A percentile compares a stretch with the other conserved stretches of the same genome.
Conservation (phyloP, 2,113 vertebrate species). For the Jaculus jaculus region DNA sequence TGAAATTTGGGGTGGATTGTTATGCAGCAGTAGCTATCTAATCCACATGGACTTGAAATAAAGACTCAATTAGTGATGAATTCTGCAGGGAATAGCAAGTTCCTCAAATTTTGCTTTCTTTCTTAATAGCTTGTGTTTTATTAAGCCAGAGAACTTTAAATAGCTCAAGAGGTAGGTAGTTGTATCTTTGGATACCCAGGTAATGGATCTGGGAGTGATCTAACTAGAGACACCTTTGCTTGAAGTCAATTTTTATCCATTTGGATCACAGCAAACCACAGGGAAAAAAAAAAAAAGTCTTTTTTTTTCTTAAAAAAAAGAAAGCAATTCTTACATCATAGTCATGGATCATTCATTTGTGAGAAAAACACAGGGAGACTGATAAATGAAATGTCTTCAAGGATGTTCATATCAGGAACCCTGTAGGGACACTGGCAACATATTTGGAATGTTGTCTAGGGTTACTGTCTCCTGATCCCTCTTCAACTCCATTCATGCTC, state of each 20-base stretch:
- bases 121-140: constrained; percentile 18
- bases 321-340: not conserved
- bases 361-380: not conserved
- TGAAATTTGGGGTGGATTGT: not conserved
- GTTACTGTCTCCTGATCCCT: not conserved
- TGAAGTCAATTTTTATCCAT: not conserved
- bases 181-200: not conserved
- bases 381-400: not conserved
- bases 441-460: not conserved
- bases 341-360: not conserved
- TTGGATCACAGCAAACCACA: not conserved
- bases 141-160: not conserved
- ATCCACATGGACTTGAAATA: not conserved
- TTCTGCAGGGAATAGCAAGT: not conserved
- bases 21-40: not conserved
- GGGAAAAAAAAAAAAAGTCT: not conserved
- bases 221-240: not conserved
- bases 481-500: not conserved
- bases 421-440: not conserved
- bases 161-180: not conserved
- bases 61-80: not conserved
- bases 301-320: too few species aligned
- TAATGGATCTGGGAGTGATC: not conserved
- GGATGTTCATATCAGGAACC: not conserved
- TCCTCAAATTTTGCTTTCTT: not conserved